A percentile compares a stretch with the other conserved stretches of the same genome.
Evolutionary conservation across 92 coral and sea anemone species (phyloP).

Genomic region (Epizoanthus ramosus): DNA sequence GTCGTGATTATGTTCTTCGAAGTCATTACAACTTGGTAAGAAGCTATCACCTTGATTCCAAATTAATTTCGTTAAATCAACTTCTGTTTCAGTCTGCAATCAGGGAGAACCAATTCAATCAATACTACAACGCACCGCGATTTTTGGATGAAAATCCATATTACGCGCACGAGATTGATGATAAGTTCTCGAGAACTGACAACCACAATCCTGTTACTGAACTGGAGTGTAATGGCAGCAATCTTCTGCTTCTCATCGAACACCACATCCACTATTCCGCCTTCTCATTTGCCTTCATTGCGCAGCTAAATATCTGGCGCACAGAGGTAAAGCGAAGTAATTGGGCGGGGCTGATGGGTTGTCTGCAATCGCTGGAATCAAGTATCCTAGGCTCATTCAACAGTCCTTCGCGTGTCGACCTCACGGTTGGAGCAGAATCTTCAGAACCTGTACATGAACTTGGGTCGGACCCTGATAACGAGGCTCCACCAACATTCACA

Average conservation of each 20-base stretch:
- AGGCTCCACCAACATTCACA: constrained; percentile 76
- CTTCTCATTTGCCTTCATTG: constrained; percentile 84
- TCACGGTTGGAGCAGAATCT: constrained; percentile 62
- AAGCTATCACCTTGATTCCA: neutral
- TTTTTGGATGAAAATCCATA: neutral
- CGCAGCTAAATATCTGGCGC: constrained; percentile 90
- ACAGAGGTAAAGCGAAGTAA: constrained; percentile 68
- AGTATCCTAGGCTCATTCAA: constrained; percentile 76
- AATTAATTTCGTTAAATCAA: too few species aligned
- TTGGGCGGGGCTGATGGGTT: constrained; percentile 88
- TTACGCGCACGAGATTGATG: neutral
- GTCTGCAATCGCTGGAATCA: constrained; percentile 76
- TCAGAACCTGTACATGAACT: constrained; percentile 61
- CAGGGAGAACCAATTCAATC: neutral
- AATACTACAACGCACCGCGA: constrained; percentile 2
- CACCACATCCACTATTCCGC: constrained; percentile 88
- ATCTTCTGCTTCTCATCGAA: constrained; percentile 80
- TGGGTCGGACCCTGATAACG: constrained; percentile 77
- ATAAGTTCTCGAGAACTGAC: constrained; percentile 26
- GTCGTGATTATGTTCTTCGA: neutral
- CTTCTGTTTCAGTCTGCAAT: neutral
- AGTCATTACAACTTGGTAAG: neutral
- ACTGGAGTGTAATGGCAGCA: constrained; percentile 93
- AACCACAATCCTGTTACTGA: constrained; percentile 55
- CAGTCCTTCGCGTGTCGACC: constrained; percentile 75